Conservation (phyloP, 2,888 invertebrate species). For the Anagyrus pseudococci region DNA sequence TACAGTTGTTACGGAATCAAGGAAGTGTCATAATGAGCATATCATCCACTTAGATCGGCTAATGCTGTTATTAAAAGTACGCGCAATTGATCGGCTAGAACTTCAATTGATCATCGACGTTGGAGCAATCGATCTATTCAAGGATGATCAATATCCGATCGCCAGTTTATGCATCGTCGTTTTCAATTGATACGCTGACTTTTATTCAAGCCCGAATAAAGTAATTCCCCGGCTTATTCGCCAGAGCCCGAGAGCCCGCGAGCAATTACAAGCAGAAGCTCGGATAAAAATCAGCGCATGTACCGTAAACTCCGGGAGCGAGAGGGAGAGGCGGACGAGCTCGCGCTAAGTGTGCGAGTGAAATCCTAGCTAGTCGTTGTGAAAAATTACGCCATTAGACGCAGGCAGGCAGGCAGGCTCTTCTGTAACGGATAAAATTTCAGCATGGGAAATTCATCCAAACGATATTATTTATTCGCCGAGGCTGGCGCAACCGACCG, state of each 20-base stretch:
- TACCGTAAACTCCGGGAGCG: neutral
- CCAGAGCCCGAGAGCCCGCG: neutral
- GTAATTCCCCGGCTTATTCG: neutral
- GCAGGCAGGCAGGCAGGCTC: no score
- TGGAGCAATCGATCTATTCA: slow-evolving; percentile 12
- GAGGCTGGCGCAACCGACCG: no score
- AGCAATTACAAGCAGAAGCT: slow-evolving; percentile 8
- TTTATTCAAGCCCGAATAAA: neutral
- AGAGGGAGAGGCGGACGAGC: no score
- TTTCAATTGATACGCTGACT: neutral
- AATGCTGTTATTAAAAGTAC: slow-evolving; percentile 9
- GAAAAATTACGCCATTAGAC: slow-evolving; percentile 21
- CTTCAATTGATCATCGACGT: slow-evolving; percentile 7
- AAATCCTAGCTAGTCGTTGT: slow-evolving; percentile 14
- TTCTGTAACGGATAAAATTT: slow-evolving; percentile 15
- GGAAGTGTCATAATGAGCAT: neutral
- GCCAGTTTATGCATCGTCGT: neutral
- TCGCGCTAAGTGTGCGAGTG: neutral
- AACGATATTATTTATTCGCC: neutral
- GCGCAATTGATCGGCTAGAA: neutral
- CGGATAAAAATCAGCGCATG: slow-evolving; percentile 1
- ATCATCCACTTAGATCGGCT: neutral
- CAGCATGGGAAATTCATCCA: slow-evolving; percentile 12
- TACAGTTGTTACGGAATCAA: neutral
- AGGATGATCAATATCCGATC: slow-evolving; percentile 4